Evolutionary conservation across 2,888 invertebrate species (phyloP).

Genomic region (Maniola hyperantus): DNA sequence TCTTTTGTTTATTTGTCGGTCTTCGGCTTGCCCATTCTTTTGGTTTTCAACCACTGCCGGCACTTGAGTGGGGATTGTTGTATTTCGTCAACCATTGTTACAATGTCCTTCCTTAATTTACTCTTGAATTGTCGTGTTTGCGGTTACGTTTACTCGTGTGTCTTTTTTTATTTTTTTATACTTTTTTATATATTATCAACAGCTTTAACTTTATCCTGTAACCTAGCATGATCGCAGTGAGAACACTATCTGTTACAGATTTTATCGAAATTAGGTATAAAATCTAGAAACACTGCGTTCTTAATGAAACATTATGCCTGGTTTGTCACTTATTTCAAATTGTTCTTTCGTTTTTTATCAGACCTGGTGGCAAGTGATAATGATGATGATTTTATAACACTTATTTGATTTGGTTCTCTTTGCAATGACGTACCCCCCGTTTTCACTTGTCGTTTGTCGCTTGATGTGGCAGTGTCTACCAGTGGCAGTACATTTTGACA

Average conservation of each 20-base stretch:
- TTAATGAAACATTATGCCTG: neutral
- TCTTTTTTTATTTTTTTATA: slow-evolving; percentile 4
- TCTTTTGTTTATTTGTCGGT: slow-evolving; percentile 38
- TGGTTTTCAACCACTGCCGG: slow-evolving; percentile 25
- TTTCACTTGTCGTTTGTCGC: no score
- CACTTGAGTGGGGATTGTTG: slow-evolving; percentile 27
- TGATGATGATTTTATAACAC: no score
- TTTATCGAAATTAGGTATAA: neutral
- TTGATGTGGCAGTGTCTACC: no score
- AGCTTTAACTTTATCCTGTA: neutral
- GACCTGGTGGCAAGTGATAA: no score
- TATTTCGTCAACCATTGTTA: slow-evolving; percentile 35
- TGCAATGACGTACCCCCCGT: no score
- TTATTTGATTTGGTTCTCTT: no score
- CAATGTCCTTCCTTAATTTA: slow-evolving; percentile 25
- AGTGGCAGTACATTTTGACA: no score
- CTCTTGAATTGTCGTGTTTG: slow-evolving; percentile 10
- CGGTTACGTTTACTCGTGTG: slow-evolving; percentile 1
- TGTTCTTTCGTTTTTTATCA: no score
- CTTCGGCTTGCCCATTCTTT: slow-evolving; percentile 27
- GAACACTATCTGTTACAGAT: neutral
- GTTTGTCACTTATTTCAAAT: neutral
- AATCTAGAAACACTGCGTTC: neutral
- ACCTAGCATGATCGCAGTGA: neutral
- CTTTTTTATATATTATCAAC: no score